These are phyloP conservation scores for Lysiphlebus fabarum DNA, from an alignment of 1,140 invertebrate species.

Conservation along the genomic window DNA sequence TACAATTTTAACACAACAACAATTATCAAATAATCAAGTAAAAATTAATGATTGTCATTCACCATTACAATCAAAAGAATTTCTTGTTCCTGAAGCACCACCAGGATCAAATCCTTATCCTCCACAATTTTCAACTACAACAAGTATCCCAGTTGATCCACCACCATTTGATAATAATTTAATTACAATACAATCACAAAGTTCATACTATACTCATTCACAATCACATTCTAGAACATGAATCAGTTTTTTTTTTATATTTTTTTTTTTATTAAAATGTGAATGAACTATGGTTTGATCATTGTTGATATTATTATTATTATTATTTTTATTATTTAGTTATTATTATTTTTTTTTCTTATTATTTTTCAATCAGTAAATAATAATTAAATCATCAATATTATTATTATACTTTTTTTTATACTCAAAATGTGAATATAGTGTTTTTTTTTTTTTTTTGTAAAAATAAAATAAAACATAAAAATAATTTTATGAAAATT, in stretches of 20 bases:
- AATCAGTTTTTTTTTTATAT: conserved; percentile 23
- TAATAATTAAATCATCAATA: not conserved
- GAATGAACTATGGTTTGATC: not conserved
- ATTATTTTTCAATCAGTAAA: not conserved
- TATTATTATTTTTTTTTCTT: not conserved
- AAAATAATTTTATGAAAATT: too few species aligned
- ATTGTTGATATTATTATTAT: too few species aligned
- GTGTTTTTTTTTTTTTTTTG: too few species aligned
- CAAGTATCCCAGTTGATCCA: conserved; percentile 25
- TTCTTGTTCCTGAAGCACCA: conserved; percentile 47
- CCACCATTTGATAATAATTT: not conserved
- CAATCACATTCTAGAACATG: conserved; percentile 43
- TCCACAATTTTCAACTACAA: conserved; percentile 40
- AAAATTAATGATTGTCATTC: too few species aligned
- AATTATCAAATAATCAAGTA: conserved; percentile 13
- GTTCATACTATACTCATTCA: conserved; percentile 42
- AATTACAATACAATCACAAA: conserved; percentile 25
- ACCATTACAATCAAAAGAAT: conserved; percentile 30
- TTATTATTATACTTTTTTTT: too few species aligned
- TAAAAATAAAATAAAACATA: too few species aligned
- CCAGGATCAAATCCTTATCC: conserved; percentile 52
- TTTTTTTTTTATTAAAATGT: not conserved
- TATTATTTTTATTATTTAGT: not conserved
- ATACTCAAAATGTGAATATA: too few species aligned
- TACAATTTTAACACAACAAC: conserved; percentile 27